Conservation (phyloP, 2,113 vertebrate species). For the Ptilorrhoa leucosticta region DNA sequence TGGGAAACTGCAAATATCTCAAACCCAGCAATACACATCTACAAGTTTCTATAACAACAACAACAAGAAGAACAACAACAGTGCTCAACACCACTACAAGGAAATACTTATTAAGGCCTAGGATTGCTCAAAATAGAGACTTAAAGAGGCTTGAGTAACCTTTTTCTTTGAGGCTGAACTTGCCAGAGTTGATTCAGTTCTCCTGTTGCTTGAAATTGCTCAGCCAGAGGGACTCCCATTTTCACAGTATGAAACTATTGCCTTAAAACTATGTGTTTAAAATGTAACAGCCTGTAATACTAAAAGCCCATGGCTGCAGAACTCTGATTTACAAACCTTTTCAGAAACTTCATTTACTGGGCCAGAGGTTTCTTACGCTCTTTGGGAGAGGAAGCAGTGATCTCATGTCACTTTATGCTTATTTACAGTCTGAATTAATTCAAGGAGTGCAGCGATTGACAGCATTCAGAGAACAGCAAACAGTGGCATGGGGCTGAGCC, state of each 20-base stretch:
- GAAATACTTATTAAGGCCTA: neutral
- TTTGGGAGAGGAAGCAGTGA: neutral
- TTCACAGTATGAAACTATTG: neutral
- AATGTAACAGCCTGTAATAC: neutral
- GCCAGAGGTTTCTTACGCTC: neutral
- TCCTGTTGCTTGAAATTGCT: neutral
- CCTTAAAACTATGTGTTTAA: neutral
- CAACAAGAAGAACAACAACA: neutral
- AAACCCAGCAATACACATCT: neutral
- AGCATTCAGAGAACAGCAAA: neutral
- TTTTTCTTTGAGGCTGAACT: neutral
- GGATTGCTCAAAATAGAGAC: neutral
- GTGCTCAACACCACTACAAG: neutral
- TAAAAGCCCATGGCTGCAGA: neutral
- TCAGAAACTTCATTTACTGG: neutral
- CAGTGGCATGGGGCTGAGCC: neutral
- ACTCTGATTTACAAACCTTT: neutral
- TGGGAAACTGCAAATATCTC: neutral
- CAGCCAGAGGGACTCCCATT: neutral
- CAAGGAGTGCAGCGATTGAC: neutral
- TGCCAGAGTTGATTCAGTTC: neutral
- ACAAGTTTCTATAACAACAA: constrained; percentile 8
- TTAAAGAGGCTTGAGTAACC: neutral
- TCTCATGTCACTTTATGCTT: neutral
- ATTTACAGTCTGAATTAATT: neutral